Conservation (phyloP, 2,113 vertebrate genomes). For the Oreocharis arfaki region DNA sequence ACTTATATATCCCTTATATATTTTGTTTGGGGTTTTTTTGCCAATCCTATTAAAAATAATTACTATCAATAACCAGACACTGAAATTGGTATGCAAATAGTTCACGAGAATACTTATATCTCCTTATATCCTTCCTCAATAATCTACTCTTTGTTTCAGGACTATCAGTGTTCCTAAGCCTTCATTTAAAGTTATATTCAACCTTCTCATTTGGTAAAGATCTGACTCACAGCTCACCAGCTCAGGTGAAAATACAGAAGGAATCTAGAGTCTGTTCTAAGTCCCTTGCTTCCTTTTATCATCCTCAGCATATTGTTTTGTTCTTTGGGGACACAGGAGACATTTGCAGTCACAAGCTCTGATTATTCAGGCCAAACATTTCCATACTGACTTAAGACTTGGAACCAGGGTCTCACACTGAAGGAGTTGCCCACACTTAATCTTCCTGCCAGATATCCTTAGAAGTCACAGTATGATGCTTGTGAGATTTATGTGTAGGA, state of each 20-base stretch:
- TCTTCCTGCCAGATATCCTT: background rate
- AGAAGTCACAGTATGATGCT: background rate
- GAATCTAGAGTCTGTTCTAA: background rate
- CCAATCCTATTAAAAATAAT: constrained; percentile 18
- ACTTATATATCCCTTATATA: background rate
- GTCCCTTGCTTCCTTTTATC: background rate
- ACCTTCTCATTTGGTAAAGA: background rate
- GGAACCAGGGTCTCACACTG: background rate
- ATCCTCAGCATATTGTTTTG: background rate
- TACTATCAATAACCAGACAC: background rate
- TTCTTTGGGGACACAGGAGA: background rate
- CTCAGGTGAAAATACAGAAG: background rate
- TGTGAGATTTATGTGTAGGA: background rate
- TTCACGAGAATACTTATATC: background rate
- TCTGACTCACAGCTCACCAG: background rate
- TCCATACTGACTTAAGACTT: background rate
- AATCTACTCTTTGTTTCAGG: background rate
- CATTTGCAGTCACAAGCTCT: background rate
- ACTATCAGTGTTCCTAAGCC: background rate
- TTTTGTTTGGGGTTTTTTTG: background rate
- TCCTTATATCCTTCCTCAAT: background rate
- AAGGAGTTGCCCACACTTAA: background rate
- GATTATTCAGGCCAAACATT: background rate
- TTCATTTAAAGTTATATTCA: background rate
- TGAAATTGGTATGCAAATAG: background rate